Base-by-base conservation (phyloP, 2,113 vertebrate species). In the Melanerpes formicivorus region DNA sequence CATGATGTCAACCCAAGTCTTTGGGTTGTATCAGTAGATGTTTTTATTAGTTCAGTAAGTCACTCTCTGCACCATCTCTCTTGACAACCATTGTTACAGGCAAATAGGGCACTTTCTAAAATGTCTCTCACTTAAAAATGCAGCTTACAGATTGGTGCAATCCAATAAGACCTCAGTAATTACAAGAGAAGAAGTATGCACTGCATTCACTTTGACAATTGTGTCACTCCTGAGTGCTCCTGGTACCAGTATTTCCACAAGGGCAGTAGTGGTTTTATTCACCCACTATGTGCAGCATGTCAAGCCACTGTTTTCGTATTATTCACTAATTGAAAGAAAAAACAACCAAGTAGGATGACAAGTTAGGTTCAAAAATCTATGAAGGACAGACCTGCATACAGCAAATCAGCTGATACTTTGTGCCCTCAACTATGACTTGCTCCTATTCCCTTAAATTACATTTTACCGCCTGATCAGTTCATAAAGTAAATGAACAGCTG, bases 401-500 rank as follows among this genome's bases (percentile, higher is more conserved):
- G 79, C 52, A 71, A 76, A 80, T n/a, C 69, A 80, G 60, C 52
- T 66, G 67, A 16, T 74, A 52, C 9, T 87, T 72, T 91, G 74
- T 77, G 82, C 74, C 78, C 87, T 87, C 85, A 80, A 83, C 75
- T 86, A 32, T 93, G 84, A 74, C 87, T 92, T 94, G 74, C 13
- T 82, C 34, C 64, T 79, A 3, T 74, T 90, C 80, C 94, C 87
- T 90, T 80, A 95, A 94, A 94, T 92, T 91, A 80, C 52, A 12
- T 60, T 84, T 27, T 6, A 27, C 65, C 4, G 40, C 67, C 73
- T 90, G 94, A 89, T 93, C 84, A 81, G 91, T 95, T 85, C 81
- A 76, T 92, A 93, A 95, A 96, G 86, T 59, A 93, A 96, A 94
- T 80, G 93, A 90, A 72, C 91, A 95, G 91, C 92, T 95, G 95